A percentile compares a stretch with the other conserved stretches of the same genome.
Evolutionary conservation across 1,140 invertebrate genomes (phyloP).

Genomic region (Neelides sp.): DNA sequence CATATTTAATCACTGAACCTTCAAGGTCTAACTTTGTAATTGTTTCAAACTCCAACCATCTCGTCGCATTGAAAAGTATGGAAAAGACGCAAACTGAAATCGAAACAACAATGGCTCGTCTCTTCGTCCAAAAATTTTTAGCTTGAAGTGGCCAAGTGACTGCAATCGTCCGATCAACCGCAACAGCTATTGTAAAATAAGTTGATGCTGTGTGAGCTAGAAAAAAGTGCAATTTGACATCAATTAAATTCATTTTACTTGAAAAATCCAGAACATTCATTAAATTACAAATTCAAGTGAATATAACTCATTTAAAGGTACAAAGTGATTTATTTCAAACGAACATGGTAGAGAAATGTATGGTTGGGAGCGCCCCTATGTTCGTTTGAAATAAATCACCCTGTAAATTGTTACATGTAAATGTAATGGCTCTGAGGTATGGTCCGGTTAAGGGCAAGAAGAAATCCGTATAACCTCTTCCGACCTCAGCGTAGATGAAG

Average conservation of each 20-base stretch:
- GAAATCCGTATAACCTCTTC: conserved; percentile 12
- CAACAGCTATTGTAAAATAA: conserved; percentile 18
- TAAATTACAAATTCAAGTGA: no score
- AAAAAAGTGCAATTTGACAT: conserved; percentile 1
- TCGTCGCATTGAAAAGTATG: conserved; percentile 2
- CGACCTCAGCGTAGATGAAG: conserved; percentile 9
- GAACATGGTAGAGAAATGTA: no score
- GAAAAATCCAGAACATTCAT: not conserved
- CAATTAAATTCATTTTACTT: no score
- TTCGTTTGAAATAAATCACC: not conserved
- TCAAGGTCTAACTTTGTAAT: not conserved
- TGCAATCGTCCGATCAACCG: conserved; percentile 16
- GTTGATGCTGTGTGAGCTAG: conserved; percentile 18
- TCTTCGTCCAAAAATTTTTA: conserved; percentile 7
- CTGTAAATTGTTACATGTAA: conserved; percentile 13
- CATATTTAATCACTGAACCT: not conserved
- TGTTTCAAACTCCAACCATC: conserved; percentile 20
- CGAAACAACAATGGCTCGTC: not conserved
- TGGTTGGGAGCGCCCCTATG: no score
- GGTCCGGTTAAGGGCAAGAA: conserved; percentile 16
- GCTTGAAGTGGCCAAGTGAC: conserved; percentile 6
- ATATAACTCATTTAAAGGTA: no score
- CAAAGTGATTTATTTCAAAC: no score
- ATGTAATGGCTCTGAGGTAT: conserved; percentile 12
- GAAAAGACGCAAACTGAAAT: conserved; percentile 6